These are phyloP conservation scores for Percopsis omiscomaycus DNA, from an alignment of 2,797 vertebrate species.

Conservation along the genomic window DNA sequence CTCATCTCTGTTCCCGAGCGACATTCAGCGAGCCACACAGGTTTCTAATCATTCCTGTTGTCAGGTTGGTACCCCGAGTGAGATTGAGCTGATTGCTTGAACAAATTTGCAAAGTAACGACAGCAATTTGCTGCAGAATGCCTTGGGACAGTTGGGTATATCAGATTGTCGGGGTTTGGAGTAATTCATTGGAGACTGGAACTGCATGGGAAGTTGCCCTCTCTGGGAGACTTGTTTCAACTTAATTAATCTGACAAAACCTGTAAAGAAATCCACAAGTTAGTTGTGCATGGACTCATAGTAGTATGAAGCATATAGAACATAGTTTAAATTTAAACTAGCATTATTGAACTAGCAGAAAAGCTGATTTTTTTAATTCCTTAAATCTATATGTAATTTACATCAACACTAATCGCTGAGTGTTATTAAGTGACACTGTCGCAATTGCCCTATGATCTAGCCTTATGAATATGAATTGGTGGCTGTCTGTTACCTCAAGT, in stretches of 20 bases:
- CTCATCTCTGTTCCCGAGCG: conserved; percentile 65
- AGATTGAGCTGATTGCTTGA: conserved; percentile 77
- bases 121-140: conserved; percentile 67
- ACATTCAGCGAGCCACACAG: conserved; percentile 54
- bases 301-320: conserved; percentile 1
- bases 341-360: neutral
- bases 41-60: conserved; percentile 77
- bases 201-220: conserved; percentile 26
- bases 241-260: conserved; percentile 48
- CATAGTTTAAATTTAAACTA: neutral
- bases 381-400: conserved; percentile 53
- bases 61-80: conserved; percentile 70
- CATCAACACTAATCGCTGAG: conserved; percentile 43
- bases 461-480: conserved; percentile 45
- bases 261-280: conserved; percentile 23
- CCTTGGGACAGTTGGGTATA: conserved; percentile 46
- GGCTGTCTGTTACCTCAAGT: conserved; percentile 30
- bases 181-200: conserved; percentile 29
- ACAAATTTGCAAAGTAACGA: conserved; percentile 81
- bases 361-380: conserved; percentile 5
- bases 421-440: conserved; percentile 39
- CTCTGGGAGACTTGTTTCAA: conserved; percentile 24
- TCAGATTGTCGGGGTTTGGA: conserved; percentile 35
- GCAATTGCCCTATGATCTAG: conserved; percentile 39
- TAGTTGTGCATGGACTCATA: neutral